These are phyloP conservation scores for Chiropotes sagulatus DNA, from an alignment of 2,797 vertebrate species.

Conservation along the genomic window DNA sequence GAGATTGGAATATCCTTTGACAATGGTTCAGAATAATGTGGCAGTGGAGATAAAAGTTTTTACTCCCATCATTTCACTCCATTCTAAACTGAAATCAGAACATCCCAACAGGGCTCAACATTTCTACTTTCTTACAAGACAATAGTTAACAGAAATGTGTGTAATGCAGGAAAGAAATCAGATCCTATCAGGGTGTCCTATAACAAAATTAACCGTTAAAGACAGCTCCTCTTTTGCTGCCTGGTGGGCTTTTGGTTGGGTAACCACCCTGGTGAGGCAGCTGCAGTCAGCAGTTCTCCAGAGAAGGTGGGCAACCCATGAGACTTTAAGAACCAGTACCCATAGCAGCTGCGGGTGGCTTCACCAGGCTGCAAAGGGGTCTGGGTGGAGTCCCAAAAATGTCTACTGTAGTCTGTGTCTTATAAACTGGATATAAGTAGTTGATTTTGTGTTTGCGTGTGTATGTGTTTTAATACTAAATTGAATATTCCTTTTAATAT, in stretches of 20 bases:
- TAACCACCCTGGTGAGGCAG: background rate
- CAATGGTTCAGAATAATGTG: background rate
- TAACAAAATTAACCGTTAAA: background rate
- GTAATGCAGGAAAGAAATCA: background rate
- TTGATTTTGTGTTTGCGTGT: background rate
- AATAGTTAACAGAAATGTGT: background rate
- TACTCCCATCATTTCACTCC: background rate
- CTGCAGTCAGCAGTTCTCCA: background rate
- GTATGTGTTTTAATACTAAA: background rate
- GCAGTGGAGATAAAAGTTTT: background rate
- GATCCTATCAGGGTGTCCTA: background rate
- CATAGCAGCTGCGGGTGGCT: background rate
- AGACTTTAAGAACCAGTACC: background rate
- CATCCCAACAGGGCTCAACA: background rate
- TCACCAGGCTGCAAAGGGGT: background rate
- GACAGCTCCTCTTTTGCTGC: background rate
- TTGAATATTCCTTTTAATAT: background rate
- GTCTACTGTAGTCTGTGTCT: background rate
- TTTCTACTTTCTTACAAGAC: background rate
- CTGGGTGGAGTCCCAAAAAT: no score
- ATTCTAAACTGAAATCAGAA: background rate
- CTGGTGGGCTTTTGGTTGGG: background rate
- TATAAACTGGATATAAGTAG: background rate
- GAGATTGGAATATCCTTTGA: background rate
- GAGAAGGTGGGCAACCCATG: background rate